Evolutionary conservation across 2,797 vertebrate genomes (phyloP), one percentile per base, ranked within the genome.

Genomic region (Alosa sapidissima): DNA sequence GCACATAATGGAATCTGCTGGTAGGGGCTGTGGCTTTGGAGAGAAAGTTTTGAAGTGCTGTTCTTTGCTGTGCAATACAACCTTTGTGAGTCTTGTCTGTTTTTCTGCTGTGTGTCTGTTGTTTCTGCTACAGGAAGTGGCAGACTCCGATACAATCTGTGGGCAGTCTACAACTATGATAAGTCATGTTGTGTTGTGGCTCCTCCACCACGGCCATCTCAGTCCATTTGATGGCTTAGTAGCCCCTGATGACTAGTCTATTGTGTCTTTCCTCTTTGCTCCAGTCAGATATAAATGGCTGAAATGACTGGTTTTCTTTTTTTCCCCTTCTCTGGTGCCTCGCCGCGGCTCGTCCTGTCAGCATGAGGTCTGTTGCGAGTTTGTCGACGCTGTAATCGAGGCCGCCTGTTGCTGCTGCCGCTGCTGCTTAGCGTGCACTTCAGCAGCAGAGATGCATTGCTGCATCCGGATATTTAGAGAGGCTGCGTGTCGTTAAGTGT

Each of bases 381-480:
- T 68, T 88, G 82, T 45, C 60, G n/a, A 21, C 72, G 82, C 81
- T 82, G 47, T 89, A 83, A 84, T 83, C 78, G 54, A 84, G 16
- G 84, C 33, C 28, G 52, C 11, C 52, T 54, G 81, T 9, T 62
- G 60, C 9, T 8, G 60, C 60, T 68, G 2, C 28, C 28, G 28
- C 10, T 62, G 58, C 58, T 62, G 58, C 58, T 62, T 24, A 62
- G 58, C 58, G n/a, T 62, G 58, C n/a, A 62, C 58, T 62, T 1
- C 6, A 62, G 58, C 21, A 62, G 65, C 14, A 41, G 33, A 72
- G 58, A 84, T 78, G 87, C 86, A 60, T 45, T 0, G 1, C 28
- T 89, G 87, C 84, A 85, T 81, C 60, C 62, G 81, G 54, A 62
- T 82, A 0, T 87, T 89, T 83, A 19, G 8, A 85, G 81, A 84